A percentile compares a stretch with the other conserved stretches of the same genome.
Evolutionary conservation across 2,888 invertebrate genomes (phyloP).

Genomic region (Melanotus villosus): DNA sequence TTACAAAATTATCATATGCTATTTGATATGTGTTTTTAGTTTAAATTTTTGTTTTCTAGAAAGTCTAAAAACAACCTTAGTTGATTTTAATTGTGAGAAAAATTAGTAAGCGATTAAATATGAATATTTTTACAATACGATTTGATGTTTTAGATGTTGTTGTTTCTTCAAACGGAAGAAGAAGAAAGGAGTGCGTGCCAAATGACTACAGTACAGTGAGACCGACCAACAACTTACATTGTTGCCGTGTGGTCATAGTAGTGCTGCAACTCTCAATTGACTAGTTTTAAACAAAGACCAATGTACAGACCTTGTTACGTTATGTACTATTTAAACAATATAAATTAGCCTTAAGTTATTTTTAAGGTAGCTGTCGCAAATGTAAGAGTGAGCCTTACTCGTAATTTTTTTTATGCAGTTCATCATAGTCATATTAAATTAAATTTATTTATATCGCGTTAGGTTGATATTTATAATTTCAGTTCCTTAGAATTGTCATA

Average conservation of each 20-base stretch:
- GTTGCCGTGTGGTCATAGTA: slow-evolving; percentile 68
- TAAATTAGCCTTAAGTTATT: slow-evolving; percentile 67
- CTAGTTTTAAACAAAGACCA: slow-evolving; percentile 62
- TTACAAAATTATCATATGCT: too few species aligned
- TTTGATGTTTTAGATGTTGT: slow-evolving; percentile 89
- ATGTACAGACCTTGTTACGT: slow-evolving; percentile 64
- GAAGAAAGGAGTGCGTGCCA: slow-evolving; percentile 82
- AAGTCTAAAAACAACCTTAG: too few species aligned
- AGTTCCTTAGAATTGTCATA: slow-evolving; percentile 39
- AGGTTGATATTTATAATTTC: slow-evolving; percentile 52
- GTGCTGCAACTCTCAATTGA: slow-evolving; percentile 64
- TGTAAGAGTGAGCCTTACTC: slow-evolving; percentile 65
- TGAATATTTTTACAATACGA: not conserved
- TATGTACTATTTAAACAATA: slow-evolving; percentile 65
- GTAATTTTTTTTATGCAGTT: slow-evolving; percentile 56
- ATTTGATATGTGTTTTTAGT: too few species aligned
- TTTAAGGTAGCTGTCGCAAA: slow-evolving; percentile 65
- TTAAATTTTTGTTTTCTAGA: too few species aligned
- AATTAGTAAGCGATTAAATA: too few species aligned
- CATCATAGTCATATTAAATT: slow-evolving; percentile 48
- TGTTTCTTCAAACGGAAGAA: slow-evolving; percentile 99
- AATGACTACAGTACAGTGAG: slow-evolving; percentile 69
- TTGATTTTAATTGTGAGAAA: too few species aligned
- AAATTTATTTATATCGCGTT: slow-evolving; percentile 40
- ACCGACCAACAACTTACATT: slow-evolving; percentile 68